These are phyloP conservation scores for Pelobates cultripes DNA, from an alignment of 2,797 vertebrate genomes.

Conservation along the genomic window DNA sequence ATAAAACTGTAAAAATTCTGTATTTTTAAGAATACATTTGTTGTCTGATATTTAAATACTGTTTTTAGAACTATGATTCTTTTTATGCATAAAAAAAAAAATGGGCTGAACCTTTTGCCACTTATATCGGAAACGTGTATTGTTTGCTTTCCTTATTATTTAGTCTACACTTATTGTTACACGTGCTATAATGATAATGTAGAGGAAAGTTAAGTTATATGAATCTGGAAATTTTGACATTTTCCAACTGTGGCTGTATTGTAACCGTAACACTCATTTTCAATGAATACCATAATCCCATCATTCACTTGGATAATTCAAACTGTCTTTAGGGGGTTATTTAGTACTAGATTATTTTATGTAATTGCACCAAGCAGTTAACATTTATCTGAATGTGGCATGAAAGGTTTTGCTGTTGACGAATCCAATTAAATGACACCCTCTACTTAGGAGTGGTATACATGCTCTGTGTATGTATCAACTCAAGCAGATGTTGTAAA, in stretches of 20 bases:
- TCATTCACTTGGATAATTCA: not conserved
- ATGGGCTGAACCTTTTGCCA: not conserved
- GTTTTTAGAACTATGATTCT: not conserved
- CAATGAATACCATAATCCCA: conserved; percentile 5
- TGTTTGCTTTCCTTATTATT: not conserved
- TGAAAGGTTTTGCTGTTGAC: not conserved
- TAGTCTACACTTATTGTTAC: not conserved
- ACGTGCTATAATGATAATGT: not conserved
- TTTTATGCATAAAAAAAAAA: not conserved
- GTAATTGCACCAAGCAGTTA: not conserved
- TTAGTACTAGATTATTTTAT: conserved; percentile 12
- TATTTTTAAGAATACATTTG: not conserved
- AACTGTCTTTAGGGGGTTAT: conserved; percentile 5
- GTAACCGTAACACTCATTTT: conserved; percentile 3
- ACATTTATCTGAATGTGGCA: not conserved
- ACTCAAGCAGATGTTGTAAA: not conserved
- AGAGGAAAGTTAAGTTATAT: not conserved
- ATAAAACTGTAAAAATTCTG: too few species aligned
- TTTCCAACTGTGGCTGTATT: conserved; percentile 2
- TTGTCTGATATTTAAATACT: not conserved
- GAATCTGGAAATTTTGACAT: not conserved
- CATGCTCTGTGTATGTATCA: not conserved
- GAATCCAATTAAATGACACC: not conserved
- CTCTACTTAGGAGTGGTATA: not conserved
- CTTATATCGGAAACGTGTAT: not conserved